phyloP scores from a whole-genome alignment of 1,140 invertebrate genomes.

The Agrypnia vestita region DNA sequence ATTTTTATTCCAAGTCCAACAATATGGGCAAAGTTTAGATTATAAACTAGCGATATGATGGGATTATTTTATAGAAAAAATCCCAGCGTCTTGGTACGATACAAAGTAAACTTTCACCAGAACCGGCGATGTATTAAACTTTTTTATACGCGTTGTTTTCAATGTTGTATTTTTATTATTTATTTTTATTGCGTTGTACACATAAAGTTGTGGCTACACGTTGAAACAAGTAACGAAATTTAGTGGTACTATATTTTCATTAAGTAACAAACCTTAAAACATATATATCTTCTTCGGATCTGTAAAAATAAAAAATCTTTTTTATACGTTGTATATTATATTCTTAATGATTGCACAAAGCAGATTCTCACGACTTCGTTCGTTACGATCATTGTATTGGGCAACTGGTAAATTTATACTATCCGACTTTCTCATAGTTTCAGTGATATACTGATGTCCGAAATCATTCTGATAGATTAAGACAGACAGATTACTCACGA shows the following conservation, averaged over 20 bases:
- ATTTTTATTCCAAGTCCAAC: conserved; percentile 52
- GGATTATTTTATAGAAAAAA: conserved; percentile 53
- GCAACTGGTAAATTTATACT: conserved; percentile 30
- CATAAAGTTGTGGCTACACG: conserved; percentile 22
- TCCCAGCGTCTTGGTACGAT: neutral
- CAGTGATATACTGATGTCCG: conserved; percentile 27
- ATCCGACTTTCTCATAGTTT: conserved; percentile 35
- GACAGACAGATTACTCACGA: conserved; percentile 20
- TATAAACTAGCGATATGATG: conserved; percentile 51
- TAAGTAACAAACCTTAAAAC: conserved; percentile 13
- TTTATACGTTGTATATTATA: conserved; percentile 17
- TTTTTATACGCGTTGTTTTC: conserved; percentile 25
- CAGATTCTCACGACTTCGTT: conserved; percentile 43
- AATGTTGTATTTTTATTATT: conserved; percentile 31
- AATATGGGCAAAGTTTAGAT: conserved; percentile 57
- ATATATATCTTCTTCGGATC: conserved; percentile 15
- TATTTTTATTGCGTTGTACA: conserved; percentile 19
- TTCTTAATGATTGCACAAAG: conserved; percentile 24
- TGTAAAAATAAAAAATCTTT: conserved; percentile 4
- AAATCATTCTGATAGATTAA: neutral
- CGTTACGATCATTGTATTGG: conserved; percentile 17
- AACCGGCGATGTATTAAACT: conserved; percentile 19
- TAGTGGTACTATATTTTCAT: conserved; percentile 19
- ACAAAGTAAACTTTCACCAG: conserved; percentile 19
- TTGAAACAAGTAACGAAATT: conserved; percentile 10